Evolutionary conservation across 35 echinoderm and acorn worm species (phyloP), one percentile per base, ranked within the genome.

Genomic region (Eucidaris tribuloides): DNA sequence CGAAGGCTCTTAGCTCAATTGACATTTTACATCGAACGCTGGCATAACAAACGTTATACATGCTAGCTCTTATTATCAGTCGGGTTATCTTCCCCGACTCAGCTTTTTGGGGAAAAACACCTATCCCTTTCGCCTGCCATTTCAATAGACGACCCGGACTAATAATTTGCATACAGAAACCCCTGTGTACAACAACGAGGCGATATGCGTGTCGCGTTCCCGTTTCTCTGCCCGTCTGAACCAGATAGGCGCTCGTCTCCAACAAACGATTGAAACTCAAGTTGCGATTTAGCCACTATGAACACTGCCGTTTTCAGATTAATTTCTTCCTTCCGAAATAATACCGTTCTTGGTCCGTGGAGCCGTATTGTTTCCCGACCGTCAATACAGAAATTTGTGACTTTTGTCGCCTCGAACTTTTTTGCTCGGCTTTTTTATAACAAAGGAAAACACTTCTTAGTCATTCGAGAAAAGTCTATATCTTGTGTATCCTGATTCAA

Each of bases 401-500:
- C n/a, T n/a, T n/a, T n/a, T n/a, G n/a, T n/a, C n/a, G n/a, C n/a
- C n/a, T n/a, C n/a, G n/a, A n/a, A n/a, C n/a, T n/a, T n/a, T n/a
- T n/a, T n/a, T n/a, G 22, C n/a, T n/a, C n/a, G n/a, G n/a, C n/a
- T n/a, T n/a, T n/a, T 41, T 7, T 52, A 11, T n/a, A 52, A 9
- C 9, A 52, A 9, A 9, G 48, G n/a, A 52, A 52, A 52, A 11
- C 24, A 33, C 5, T 40, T 17, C 37, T n/a, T n/a, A n/a, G n/a
- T 74, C 68, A 13, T 74, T 74, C 68, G 68, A 74, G 41, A 74
- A 74, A 22, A n/a, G n/a, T n/a, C n/a, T n/a, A n/a, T n/a, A n/a
- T n/a, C n/a, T n/a, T n/a, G n/a, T n/a, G n/a, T n/a, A 40, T 74
- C 1, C 14, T 74, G 1, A 20, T 74, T 74, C 68, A 33, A 15